Evolutionary conservation across 2,113 vertebrate species (phyloP).

Genomic region (Rhizomys pruinosus): DNA sequence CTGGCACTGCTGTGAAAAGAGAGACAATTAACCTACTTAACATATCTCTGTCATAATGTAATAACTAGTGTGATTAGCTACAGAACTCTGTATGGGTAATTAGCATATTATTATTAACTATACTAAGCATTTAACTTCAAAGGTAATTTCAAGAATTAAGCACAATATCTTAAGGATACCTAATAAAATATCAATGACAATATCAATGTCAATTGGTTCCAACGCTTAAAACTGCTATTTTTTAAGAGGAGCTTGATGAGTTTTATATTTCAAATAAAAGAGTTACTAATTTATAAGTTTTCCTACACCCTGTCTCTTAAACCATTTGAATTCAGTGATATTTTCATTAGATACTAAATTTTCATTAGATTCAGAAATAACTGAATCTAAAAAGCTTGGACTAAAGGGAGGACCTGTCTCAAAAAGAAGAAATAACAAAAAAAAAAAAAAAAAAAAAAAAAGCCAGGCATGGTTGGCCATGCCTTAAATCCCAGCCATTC

Average conservation of each 20-base stretch:
- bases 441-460: no score
- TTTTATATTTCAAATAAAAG: conserved; percentile 20
- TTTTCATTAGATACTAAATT: not conserved
- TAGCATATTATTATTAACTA: conserved; percentile 27
- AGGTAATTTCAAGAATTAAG: not conserved
- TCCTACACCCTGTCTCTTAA: conserved; percentile 23
- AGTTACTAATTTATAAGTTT: conserved; percentile 26
- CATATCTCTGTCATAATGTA: not conserved
- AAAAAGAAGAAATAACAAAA: no score
- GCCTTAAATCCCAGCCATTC: no score
- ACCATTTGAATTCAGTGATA: conserved; percentile 9
- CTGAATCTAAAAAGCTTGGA: not conserved
- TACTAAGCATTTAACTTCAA: not conserved
- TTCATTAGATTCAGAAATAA: conserved; percentile 51
- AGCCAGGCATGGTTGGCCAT: no score
- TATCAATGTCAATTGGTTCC: conserved; percentile 39
- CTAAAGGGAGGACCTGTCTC: no score
- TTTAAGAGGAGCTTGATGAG: not conserved
- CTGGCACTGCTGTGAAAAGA: conserved; percentile 30
- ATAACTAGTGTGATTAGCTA: not conserved
- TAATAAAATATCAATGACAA: conserved; percentile 32
- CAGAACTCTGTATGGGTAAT: not conserved
- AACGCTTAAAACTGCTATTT: no score
- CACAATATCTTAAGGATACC: conserved; percentile 4
- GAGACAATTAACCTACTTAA: conserved; percentile 27